Evolutionary conservation across 1,140 invertebrate genomes (phyloP).

Genomic region (Meteorus sp.): DNA sequence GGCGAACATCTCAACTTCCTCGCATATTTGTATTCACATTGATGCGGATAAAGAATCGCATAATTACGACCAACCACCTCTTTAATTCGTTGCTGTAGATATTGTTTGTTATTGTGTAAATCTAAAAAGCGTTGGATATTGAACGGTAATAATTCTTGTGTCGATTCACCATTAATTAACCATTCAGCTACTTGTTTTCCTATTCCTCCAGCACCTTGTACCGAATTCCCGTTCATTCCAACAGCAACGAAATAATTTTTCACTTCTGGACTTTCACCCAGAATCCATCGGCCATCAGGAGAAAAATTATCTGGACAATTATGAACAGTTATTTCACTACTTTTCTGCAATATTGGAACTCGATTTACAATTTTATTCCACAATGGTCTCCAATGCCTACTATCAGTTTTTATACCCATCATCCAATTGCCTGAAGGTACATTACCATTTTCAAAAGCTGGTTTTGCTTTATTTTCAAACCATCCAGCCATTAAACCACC

Average conservation of each 20-base stretch:
- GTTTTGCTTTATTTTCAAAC: constrained; percentile 68
- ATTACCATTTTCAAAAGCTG: constrained; percentile 63
- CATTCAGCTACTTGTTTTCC: constrained; percentile 76
- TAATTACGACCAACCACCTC: constrained; percentile 75
- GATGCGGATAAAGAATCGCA: constrained; percentile 68
- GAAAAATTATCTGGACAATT: constrained; percentile 80
- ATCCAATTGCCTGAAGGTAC: constrained; percentile 66
- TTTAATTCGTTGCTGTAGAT: constrained; percentile 71
- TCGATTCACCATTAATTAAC: constrained; percentile 70
- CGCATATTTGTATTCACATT: constrained; percentile 68
- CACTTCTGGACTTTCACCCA: constrained; percentile 75
- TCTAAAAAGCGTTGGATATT: constrained; percentile 78
- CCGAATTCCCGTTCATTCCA: constrained; percentile 68
- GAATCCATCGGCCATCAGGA: constrained; percentile 69
- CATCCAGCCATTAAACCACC: constrained; percentile 68
- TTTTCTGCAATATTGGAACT: constrained; percentile 66
- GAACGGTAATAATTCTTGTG: constrained; percentile 67
- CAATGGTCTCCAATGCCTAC: constrained; percentile 67
- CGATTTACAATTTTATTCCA: constrained; percentile 69
- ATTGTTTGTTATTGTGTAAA: constrained; percentile 78
- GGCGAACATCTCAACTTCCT: constrained; percentile 77
- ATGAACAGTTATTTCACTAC: constrained; percentile 62
- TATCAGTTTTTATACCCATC: constrained; percentile 59
- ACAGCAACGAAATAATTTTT: constrained; percentile 84
- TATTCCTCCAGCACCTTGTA: constrained; percentile 72